phyloP scores from a whole-genome alignment of 2,797 vertebrate species.

The Syngnathus acus region DNA sequence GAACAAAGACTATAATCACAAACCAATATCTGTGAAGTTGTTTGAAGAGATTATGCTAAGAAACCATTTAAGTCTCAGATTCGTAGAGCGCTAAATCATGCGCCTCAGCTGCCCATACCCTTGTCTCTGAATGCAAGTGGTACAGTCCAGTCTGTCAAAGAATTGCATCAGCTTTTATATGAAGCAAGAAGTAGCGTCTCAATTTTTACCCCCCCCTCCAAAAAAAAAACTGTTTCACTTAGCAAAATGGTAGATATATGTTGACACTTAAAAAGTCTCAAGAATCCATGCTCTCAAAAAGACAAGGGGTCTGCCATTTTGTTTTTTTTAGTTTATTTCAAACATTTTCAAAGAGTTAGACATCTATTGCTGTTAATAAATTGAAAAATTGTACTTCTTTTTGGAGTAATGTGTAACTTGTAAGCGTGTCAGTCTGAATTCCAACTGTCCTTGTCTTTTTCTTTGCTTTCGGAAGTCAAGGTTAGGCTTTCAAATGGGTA shows the following conservation, averaged over 20 bases:
- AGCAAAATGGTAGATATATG: not conserved
- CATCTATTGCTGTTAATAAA: too few species aligned
- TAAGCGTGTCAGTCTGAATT: not conserved
- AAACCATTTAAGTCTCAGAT: not conserved
- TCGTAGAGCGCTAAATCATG: not conserved
- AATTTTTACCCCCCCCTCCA: not conserved
- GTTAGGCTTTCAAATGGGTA: too few species aligned
- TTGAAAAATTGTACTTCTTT: not conserved
- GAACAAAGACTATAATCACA: not conserved
- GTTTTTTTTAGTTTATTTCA: too few species aligned
- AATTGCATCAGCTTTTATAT: not conserved
- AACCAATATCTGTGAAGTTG: not conserved
- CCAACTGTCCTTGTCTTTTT: too few species aligned
- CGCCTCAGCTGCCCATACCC: not conserved
- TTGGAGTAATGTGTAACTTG: not conserved
- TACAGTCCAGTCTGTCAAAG: not conserved
- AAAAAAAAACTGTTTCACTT: not conserved
- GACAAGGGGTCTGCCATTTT: too few species aligned
- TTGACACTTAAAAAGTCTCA: not conserved
- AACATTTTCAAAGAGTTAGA: too few species aligned
- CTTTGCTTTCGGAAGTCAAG: too few species aligned
- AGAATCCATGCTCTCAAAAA: too few species aligned
- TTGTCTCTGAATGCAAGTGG: not conserved
- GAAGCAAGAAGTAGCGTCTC: not conserved
- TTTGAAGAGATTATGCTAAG: not conserved